phyloP scores from a whole-genome alignment of 2,797 vertebrate species.

The Crotalus adamanteus region DNA sequence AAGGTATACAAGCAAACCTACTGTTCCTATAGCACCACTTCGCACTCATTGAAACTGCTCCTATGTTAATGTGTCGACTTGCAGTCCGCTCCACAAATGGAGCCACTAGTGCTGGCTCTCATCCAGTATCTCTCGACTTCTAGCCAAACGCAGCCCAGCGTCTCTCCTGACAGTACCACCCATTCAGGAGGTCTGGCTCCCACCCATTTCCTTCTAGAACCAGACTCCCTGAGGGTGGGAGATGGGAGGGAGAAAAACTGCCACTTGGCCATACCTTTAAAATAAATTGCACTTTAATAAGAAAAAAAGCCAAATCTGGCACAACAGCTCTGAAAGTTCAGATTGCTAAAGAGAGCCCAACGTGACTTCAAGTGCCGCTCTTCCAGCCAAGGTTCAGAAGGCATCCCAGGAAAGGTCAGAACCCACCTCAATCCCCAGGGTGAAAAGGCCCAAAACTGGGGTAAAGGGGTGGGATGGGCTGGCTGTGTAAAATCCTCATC shows the following conservation, averaged over 20 bases:
- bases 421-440: not conserved
- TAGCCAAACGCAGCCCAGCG: not conserved
- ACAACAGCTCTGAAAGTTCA: not conserved
- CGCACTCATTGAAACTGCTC: not conserved
- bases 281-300: slow-evolving; percentile 50
- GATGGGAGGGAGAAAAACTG: not conserved
- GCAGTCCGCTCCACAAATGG: not conserved
- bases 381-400: slow-evolving; percentile 13
- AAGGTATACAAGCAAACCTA: not conserved
- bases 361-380: not conserved
- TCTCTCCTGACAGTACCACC: not conserved
- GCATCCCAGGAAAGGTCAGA: not conserved
- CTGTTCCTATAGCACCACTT: not conserved
- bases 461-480: not conserved
- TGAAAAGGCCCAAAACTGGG: not conserved
- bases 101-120: not conserved
- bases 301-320: slow-evolving; percentile 16
- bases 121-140: not conserved
- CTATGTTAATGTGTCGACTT: not conserved
- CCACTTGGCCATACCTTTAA: not conserved
- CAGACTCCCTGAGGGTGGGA: not conserved
- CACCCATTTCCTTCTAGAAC: not conserved
- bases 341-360: not conserved
- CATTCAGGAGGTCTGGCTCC: not conserved
- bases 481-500: not conserved